Base-by-base conservation (phyloP, 2,888 invertebrate genomes). In the Didymodactylos carnosus region DNA sequence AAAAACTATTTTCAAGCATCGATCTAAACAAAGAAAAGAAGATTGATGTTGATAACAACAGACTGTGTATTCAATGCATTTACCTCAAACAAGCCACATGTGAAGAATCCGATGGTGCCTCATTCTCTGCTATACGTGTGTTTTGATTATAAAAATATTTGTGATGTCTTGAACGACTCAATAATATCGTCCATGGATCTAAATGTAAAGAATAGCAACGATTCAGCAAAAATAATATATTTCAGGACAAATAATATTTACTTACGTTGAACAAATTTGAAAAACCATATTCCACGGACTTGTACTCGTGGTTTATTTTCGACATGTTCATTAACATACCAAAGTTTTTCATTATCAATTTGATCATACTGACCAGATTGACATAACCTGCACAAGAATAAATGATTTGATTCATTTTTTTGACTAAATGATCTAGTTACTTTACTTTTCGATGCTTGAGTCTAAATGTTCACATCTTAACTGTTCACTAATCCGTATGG, bases 381-480 rank as follows among this genome's bases (percentile, higher is more conserved):
- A 35, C 62, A 62, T 35, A 62, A 35, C 11, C 62, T 62, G 35
- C 6, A 35, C n/a, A n/a, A n/a, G n/a, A n/a, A n/a, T n/a, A n/a
- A n/a, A n/a, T n/a, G n/a, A n/a, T n/a, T n/a, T n/a, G n/a, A n/a
- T n/a, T n/a, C n/a, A n/a, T n/a, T n/a, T n/a, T n/a, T n/a, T n/a
- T n/a, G n/a, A n/a, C n/a, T n/a, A n/a, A n/a, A n/a, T n/a, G n/a
- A n/a, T n/a, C 19, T 51, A 14, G 5, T 23, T 19, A 53, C 29
- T 11, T n/a, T 62, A 62, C 62, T 62, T 62, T 62, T 62, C 35
- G 35, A 62, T n/a, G 29, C 35, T 29, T 3, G 3, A 8, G 35
- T 73, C 69, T 14, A 73, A 70, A n/a, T 73, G 39, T 40, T 73
- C 73, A n/a, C 69, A 49, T 49, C 70, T 25, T 19, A 70, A 73